These are phyloP conservation scores for Cichlasoma orientale DNA, from an alignment of 2,797 vertebrate species.

Conservation along the genomic window DNA sequence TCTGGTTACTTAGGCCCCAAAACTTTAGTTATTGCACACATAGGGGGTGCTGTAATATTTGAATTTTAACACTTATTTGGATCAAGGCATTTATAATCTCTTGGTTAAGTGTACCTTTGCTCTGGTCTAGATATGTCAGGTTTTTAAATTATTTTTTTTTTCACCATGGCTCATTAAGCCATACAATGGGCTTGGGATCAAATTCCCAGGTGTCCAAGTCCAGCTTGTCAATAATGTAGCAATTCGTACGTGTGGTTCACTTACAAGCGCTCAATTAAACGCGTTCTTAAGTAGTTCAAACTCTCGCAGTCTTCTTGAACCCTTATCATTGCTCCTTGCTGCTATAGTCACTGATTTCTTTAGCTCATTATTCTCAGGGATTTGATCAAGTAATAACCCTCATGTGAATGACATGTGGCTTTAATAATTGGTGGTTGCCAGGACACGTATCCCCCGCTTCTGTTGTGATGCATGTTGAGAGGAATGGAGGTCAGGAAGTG, in stretches of 20 bases:
- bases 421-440: constrained; percentile 76
- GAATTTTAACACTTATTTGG: too few species aligned
- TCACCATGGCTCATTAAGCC: background rate
- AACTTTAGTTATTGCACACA: background rate
- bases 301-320: background rate
- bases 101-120: too few species aligned
- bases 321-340: background rate
- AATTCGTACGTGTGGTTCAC: background rate
- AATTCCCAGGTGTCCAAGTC: background rate
- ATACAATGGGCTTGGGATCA: background rate
- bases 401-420: constrained; percentile 47
- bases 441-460: constrained; percentile 36
- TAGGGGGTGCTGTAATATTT: too few species aligned
- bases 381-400: constrained; percentile 62
- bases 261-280: background rate
- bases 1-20: accelerated
- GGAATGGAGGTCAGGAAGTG: constrained; percentile 54
- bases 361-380: constrained; percentile 60
- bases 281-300: background rate
- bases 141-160: background rate
- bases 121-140: too few species aligned
- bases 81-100: too few species aligned
- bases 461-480: constrained; percentile 45
- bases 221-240: background rate
- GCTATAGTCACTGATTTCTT: constrained; percentile 68